Base-by-base conservation (phyloP, 2,888 invertebrate species). In the Erebia epiphron region DNA sequence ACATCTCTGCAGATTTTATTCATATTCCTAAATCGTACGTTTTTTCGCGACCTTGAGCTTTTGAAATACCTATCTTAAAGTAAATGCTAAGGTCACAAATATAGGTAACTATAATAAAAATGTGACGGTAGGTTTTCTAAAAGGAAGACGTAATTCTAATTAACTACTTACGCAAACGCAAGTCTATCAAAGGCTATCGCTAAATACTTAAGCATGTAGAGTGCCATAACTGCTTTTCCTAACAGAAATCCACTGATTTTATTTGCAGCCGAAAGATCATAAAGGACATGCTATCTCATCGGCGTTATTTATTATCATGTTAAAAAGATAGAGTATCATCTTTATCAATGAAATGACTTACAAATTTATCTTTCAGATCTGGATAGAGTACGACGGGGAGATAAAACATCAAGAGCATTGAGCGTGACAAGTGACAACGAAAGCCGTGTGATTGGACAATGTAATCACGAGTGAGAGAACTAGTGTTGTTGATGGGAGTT, bases 301-400 rank as follows among this genome's bases (percentile, higher is more conserved):
- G 43, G 66, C 43, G 57, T 35, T 16, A 46, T 58, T 26, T 26
- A 49, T 67, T 58, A 67, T 58, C 67, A 43, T 67, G 49, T 58
- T 49, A 58, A 58, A 46, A 57, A 67, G 43, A 26, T 21, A 58
- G 56, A n/a, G n/a, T 57, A 67, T 67, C 57, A 3, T 16, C 21
- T 56, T 65, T 67, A 67, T 67, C 67, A 67, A 67, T 61, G 61
- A 67, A 67, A 14, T 64, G 46, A 69, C 67, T 69, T 60, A 67
- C 67, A 67, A 65, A 65, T 62, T 79, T 78, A 75, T 79, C 75
- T 88, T 89, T 79, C 86, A 89, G 89, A 83, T 89, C 82, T 85
- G 83, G 77, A 75, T 77, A 77, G 75, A 75, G 76, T 75, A 76
- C 73, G 74, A 71, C 73, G 76, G 71, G 54, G 26, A 76, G 71